A percentile compares a stretch with the other conserved stretches of the same genome.
Conservation (phyloP, 1,140 invertebrate species). For the Akabosia matsudoensis region DNA sequence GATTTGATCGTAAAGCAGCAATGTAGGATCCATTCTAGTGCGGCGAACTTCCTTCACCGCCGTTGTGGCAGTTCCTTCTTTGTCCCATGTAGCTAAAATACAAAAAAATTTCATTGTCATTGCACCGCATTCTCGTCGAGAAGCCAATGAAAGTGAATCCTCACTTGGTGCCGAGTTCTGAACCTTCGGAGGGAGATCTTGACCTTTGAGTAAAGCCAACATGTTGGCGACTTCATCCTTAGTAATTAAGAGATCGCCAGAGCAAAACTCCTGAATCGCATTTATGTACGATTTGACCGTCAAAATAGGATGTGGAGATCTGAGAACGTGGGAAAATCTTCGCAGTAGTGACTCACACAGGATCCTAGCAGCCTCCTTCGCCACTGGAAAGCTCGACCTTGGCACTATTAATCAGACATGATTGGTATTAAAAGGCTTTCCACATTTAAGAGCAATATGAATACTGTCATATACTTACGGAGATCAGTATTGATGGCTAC, state of each 20-base stretch:
- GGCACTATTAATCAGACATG: slow-evolving; percentile 34
- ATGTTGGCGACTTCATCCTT: slow-evolving; percentile 41
- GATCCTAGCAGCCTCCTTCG: slow-evolving; percentile 40
- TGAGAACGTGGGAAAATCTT: slow-evolving; percentile 35
- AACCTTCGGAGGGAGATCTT: slow-evolving; percentile 41
- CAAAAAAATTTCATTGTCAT: background rate
- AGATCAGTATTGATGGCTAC: slow-evolving; percentile 35
- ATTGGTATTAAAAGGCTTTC: background rate
- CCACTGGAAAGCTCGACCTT: slow-evolving; percentile 39
- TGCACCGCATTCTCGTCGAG: too few relatives aligned
- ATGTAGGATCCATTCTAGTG: slow-evolving; percentile 43
- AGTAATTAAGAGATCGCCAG: slow-evolving; percentile 34
- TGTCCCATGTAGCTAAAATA: slow-evolving; percentile 43
- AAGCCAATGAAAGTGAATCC: background rate
- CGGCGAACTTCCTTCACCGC: slow-evolving; percentile 41
- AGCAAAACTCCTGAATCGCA: slow-evolving; percentile 45
- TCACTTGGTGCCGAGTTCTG: slow-evolving; percentile 43
- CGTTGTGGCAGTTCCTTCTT: slow-evolving; percentile 38
- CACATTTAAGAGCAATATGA: too few relatives aligned
- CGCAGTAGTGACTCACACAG: slow-evolving; percentile 39
- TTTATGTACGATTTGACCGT: slow-evolving; percentile 42
- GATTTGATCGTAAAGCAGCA: background rate
- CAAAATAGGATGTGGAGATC: slow-evolving; percentile 39
- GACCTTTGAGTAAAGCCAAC: slow-evolving; percentile 40
- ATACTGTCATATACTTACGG: slow-evolving; percentile 27